These are phyloP conservation scores for Otus sunia DNA, from an alignment of 2,113 vertebrate species.

Conservation along the genomic window DNA sequence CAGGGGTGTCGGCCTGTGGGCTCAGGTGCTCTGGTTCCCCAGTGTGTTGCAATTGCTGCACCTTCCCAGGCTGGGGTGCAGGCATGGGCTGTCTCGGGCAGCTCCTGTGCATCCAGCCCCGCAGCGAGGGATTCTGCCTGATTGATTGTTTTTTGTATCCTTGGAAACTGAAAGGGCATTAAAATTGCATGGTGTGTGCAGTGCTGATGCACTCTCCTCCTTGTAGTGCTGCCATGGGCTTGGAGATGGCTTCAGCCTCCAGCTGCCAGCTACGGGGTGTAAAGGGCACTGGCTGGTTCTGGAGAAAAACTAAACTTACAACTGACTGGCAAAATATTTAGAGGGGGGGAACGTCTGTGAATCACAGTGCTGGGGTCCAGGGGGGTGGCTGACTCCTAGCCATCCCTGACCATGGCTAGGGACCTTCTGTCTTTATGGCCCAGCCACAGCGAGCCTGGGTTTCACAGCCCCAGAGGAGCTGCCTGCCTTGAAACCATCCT, in stretches of 20 bases:
- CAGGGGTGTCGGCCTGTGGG: fast-evolving
- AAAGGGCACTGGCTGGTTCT: background rate
- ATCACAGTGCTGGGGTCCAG: background rate
- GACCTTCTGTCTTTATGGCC: background rate
- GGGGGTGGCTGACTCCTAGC: background rate
- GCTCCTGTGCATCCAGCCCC: background rate
- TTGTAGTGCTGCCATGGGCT: background rate
- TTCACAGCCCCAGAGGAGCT: background rate
- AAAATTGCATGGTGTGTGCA: constrained; percentile 28
- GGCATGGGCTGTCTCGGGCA: fast-evolving
- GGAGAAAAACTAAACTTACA: background rate
- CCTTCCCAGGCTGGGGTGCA: background rate
- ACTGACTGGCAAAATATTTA: background rate
- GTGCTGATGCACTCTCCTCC: background rate
- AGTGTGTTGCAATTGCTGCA: fast-evolving
- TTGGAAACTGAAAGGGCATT: constrained; percentile 55
- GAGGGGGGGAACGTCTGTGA: background rate
- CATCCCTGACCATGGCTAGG: background rate
- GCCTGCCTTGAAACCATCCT: background rate
- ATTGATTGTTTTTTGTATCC: constrained; percentile 47
- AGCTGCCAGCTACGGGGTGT: background rate
- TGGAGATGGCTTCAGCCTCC: background rate
- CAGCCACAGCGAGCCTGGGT: background rate
- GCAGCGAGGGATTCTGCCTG: background rate
- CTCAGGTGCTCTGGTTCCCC: background rate